Percentiles rank a stretch among this genome's conserved stretches.
Conservation (phyloP, 2,113 vertebrate genomes). For the Oriolus oriolus region DNA sequence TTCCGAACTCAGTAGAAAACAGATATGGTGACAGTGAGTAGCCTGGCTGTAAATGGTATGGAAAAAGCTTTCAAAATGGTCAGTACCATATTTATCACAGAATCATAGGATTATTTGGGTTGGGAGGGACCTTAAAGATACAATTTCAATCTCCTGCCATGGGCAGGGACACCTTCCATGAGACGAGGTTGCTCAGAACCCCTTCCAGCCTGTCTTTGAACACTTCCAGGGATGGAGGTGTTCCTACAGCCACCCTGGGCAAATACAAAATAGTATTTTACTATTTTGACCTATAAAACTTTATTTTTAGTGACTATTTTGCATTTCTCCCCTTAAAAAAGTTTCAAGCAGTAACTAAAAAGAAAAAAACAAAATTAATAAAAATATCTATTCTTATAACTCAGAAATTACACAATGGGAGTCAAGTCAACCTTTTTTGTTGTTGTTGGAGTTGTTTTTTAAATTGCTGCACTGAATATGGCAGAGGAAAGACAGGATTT, state of each 20-base stretch:
- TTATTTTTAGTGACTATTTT: background rate
- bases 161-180: background rate
- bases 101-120: background rate
- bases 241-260: background rate
- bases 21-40: background rate
- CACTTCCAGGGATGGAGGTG: background rate
- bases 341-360: background rate
- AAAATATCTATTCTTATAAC: background rate
- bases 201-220: background rate
- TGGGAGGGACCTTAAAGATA: background rate
- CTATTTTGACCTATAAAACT: background rate
- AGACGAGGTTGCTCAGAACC: background rate
- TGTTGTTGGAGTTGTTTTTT: background rate
- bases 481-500: background rate
- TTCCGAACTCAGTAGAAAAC: background rate
- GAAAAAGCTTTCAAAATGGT: background rate
- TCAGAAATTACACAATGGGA: background rate
- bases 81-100: background rate
- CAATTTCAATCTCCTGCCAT: background rate
- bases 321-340: background rate
- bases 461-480: background rate
- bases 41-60: background rate
- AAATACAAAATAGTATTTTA: background rate
- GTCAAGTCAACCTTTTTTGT: background rate
- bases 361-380: background rate